A percentile compares a stretch with the other conserved stretches of the same genome.
phyloP scores from a whole-genome alignment of 2,113 vertebrate genomes.

The Sceloporus undulatus region DNA sequence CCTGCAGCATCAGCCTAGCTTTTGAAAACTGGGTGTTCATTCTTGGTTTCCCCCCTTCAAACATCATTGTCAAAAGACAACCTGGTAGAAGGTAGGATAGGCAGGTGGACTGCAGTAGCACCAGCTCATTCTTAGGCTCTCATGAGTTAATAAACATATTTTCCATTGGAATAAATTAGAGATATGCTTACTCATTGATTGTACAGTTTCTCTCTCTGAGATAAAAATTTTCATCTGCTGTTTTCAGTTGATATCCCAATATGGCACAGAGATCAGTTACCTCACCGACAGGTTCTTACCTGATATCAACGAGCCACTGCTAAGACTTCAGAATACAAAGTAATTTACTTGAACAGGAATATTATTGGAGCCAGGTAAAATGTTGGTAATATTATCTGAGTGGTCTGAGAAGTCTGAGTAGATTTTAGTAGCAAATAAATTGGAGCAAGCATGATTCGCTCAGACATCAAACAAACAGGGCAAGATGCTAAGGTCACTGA shows the following conservation, averaged over 20 bases:
- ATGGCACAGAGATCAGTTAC: background rate
- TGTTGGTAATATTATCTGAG: background rate
- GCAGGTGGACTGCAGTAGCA: conserved; percentile 14
- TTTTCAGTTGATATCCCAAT: background rate
- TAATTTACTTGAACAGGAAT: conserved; percentile 1
- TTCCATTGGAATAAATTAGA: conserved; percentile 1
- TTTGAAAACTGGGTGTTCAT: conserved; percentile 48
- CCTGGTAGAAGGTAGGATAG: background rate
- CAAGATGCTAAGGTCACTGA: conserved; percentile 32
- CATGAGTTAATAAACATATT: conserved; percentile 10
- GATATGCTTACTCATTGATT: background rate
- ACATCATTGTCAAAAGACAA: conserved; percentile 50
- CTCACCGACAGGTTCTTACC: background rate
- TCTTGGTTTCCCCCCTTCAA: background rate
- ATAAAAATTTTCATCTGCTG: background rate
- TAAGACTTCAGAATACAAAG: background rate
- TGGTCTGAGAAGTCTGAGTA: background rate
- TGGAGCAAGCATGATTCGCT: conserved; percentile 21
- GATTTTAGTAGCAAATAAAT: conserved; percentile 29
- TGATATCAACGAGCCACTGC: background rate
- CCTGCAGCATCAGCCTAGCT: conserved; percentile 62
- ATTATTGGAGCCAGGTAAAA: background rate
- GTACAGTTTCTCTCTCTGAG: background rate
- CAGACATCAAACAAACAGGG: background rate
- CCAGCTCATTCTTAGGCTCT: conserved; percentile 10